Evolutionary conservation across 2,113 vertebrate species (phyloP), one percentile per base, ranked within the genome.

Genomic region (Zosterops lateralis): DNA sequence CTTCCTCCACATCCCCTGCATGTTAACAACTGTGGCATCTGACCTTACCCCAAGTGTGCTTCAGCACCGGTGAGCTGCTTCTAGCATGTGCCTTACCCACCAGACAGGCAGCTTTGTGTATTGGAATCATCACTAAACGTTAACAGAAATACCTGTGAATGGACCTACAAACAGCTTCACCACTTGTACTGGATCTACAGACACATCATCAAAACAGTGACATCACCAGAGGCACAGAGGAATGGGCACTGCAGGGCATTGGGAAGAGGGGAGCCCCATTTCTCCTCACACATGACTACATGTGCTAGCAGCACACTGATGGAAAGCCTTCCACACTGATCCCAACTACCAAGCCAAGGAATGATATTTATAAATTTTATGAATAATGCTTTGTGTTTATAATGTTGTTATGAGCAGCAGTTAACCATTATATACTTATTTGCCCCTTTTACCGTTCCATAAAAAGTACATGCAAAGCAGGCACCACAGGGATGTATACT

Each of bases 301-400:
- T 6, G 8, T 42, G 53, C 53, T 78, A 42, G 29, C 2, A 67
- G 24, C 21, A 65, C 58, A 47, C 28, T 8, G 14, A 87, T 8
- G 11, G 40, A 44, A 96, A 60, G 45, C n/a, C 50, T 87, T 76
- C 74, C 12, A 75, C 29, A 3, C 21, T 11, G 25, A 61, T 66
- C 58, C n/a, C 47, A 91, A 31, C 60, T 6, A 79, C 47, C 56
- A 86, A 58, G 89, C 24, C 40, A 73, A 91, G 29, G 56, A 84
- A 75, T 26, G 2, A 81, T 75, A 53, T 67, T 95, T 68, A 77
- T 51, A 91, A 57, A 40, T 83, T 36, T 84, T 89, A 95, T 92
- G 50, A 96, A 95, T 82, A 94, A 90, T 40, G 64, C 77, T 89
- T 86, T 93, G 68, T 94, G 42, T 89, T 76, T 94, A 84, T 50